Evolutionary conservation across 2,888 invertebrate species (phyloP).

Genomic region (Aproaerema taeniolella): DNA sequence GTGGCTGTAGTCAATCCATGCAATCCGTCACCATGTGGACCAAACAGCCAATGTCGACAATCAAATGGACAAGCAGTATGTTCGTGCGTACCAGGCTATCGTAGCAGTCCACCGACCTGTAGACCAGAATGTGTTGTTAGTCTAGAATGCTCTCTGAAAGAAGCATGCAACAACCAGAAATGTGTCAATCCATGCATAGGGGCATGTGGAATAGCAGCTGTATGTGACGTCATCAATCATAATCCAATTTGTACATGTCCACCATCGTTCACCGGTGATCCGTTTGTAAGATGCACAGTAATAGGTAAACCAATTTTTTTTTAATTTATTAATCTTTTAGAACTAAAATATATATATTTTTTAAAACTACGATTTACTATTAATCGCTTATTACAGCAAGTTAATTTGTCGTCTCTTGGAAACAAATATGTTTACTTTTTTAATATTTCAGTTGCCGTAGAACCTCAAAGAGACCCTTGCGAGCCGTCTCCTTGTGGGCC

Average conservation of each 20-base stretch:
- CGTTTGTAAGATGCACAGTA: constrained; percentile 82
- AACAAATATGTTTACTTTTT: too few species aligned
- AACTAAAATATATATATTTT: neutral
- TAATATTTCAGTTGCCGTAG: constrained; percentile 30
- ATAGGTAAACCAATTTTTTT: constrained; percentile 34
- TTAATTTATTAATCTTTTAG: neutral
- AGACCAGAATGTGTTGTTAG: constrained; percentile 87
- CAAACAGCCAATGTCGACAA: constrained; percentile 85
- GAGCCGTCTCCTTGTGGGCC: constrained; percentile 89
- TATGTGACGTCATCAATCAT: constrained; percentile 86
- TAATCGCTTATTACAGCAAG: neutral
- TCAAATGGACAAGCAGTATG: constrained; percentile 83
- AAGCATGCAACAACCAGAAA: constrained; percentile 85
- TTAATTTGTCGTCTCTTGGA: too few species aligned
- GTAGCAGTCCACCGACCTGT: constrained; percentile 86
- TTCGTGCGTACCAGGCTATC: constrained; percentile 83
- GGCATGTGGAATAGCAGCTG: constrained; percentile 84
- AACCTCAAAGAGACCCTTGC: constrained; percentile 72
- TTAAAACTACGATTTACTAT: neutral
- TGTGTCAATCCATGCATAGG: constrained; percentile 88
- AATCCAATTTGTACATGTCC: constrained; percentile 87
- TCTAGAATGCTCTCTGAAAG: constrained; percentile 83
- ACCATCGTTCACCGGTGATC: constrained; percentile 85
- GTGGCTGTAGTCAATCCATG: constrained; percentile 77
- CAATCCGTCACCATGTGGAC: constrained; percentile 87